Conservation (phyloP, 2,797 vertebrate genomes). For the Numenius phaeopus region DNA sequence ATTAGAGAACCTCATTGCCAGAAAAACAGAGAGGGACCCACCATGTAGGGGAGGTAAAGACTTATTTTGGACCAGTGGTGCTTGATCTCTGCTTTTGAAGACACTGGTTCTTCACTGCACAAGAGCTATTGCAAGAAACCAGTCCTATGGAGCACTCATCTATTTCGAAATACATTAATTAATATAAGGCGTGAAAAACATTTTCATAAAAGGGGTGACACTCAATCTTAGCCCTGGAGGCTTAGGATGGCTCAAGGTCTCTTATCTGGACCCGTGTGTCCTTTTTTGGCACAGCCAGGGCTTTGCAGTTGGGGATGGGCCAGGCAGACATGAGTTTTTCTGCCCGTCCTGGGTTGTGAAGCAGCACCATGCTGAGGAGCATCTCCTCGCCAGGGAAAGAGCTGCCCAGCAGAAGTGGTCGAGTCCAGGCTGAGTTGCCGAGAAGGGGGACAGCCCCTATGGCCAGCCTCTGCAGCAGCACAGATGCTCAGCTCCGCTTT, state of each 20-base stretch:
- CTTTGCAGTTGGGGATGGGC: not conserved
- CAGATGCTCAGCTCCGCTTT: not conserved
- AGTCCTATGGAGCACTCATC: not conserved
- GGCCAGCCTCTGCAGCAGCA: not conserved
- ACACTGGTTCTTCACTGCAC: not conserved
- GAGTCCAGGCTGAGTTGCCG: not conserved
- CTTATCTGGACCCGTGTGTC: not conserved
- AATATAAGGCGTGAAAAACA: not conserved
- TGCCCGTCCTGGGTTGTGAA: not conserved
- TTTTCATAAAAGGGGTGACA: not conserved
- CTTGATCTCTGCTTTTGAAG: not conserved
- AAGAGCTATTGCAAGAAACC: not conserved
- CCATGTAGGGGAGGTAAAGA: not conserved
- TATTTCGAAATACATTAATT: not conserved
- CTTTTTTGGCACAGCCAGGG: not conserved
- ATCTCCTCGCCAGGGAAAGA: not conserved
- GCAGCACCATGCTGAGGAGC: not conserved
- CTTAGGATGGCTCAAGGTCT: not conserved
- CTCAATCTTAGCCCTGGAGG: not conserved
- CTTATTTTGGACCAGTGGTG: not conserved
- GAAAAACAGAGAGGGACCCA: not conserved
- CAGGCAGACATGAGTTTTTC: not conserved
- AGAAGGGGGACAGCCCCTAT: rapidly evolving
- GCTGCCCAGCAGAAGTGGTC: rapidly evolving
- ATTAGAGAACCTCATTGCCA: not conserved